Evolutionary conservation across 2,888 invertebrate genomes (phyloP), one percentile per base, ranked within the genome.

Genomic region (Fragum whitleyi): DNA sequence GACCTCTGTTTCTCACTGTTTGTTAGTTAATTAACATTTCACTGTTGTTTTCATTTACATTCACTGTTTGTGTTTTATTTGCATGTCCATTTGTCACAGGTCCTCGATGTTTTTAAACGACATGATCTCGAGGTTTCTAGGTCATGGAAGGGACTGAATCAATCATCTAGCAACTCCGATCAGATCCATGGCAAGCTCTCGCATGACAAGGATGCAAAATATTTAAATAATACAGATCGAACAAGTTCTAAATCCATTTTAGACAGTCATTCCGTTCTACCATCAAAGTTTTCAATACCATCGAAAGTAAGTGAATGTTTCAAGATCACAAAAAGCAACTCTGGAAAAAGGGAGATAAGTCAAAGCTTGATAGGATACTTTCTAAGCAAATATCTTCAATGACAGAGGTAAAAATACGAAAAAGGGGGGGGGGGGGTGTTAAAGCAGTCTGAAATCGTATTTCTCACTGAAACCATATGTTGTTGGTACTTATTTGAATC

Each of bases 231-330:
- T 73, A 32, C 68, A 42, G 82, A 82, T 42, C 76, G 79, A 59
- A 55, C 76, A 26, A 32, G 42, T 26, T 32, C 36, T 61, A 76
- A 82, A 67, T 79, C 86, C 47, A 74, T 83, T 19, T 47, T 87
- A 36, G 83, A 86, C 77, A 77, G 68, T 69, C 74, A 83, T 55
- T 77, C 85, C 69, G 81, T 87, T 7, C 75, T 88, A 11, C 88
- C 88, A 11, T 88, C 88, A 19, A 81, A 81, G 65, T 88, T 88
- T 77, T 78, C 85, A 19, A 65, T 88, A 16, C 88, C 87, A 11
- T 88, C 88, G 2, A 88, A 87, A 87, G 88, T 88, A 85, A 86
- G 87, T 79, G 47, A 36, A 19, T 26, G 16, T 23, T 42, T 59
- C 23, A 51, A 26, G 32, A 23, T 3, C 21, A 59, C 19, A 26